Conservation (phyloP, 1,140 invertebrate species). For the Dendroctonus valens region DNA sequence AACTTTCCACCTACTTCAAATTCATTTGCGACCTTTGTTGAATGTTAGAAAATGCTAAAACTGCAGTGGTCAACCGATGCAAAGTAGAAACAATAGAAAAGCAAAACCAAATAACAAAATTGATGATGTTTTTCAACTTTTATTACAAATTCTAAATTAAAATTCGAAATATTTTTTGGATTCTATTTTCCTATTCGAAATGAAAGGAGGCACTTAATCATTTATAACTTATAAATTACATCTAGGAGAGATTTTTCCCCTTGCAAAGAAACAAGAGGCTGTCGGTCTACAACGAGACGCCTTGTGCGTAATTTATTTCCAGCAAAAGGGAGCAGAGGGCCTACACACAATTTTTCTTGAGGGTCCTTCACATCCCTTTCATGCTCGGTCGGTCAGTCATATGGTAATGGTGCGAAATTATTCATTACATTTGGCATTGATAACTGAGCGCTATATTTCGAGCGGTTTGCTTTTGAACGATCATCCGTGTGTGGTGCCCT, state of each 20-base stretch:
- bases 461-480: too few species aligned
- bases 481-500: too few species aligned
- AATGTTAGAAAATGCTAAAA: too few species aligned
- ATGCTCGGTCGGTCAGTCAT: constrained; percentile 18
- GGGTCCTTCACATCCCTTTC: constrained; percentile 27
- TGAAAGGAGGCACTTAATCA: constrained; percentile 32
- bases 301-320: constrained; percentile 41
- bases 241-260: constrained; percentile 32
- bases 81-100: too few species aligned
- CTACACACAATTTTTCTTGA: constrained; percentile 37
- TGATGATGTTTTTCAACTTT: too few species aligned
- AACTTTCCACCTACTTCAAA: neutral
- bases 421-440: constrained; percentile 33
- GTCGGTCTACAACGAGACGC: constrained; percentile 7
- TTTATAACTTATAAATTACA: constrained; percentile 36
- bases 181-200: constrained; percentile 1
- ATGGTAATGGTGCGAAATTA: constrained; percentile 32
- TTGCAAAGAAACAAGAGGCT: constrained; percentile 23
- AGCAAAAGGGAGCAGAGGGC: constrained; percentile 32
- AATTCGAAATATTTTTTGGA: too few species aligned
- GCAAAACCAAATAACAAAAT: too few species aligned
- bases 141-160: too few species aligned
- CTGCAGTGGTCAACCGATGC: too few species aligned
- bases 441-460: constrained; percentile 4
- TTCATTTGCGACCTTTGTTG: constrained; percentile 11